Evolutionary conservation across 1,140 invertebrate genomes (phyloP).

Genomic region (Calephelis nemesis): DNA sequence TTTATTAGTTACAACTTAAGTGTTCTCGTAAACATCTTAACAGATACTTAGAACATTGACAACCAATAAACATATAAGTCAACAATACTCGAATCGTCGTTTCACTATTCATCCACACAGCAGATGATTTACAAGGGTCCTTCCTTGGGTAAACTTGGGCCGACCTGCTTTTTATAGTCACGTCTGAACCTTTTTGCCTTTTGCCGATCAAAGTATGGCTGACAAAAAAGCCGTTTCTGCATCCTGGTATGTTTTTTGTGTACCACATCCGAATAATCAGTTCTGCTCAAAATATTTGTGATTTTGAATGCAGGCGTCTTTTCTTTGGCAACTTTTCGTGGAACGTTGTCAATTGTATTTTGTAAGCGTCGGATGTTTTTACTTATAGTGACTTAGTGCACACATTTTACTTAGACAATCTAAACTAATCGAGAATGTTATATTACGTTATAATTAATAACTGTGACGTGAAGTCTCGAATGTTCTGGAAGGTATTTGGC

Average conservation of each 20-base stretch:
- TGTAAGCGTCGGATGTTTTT: slow-evolving; percentile 11
- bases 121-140: slow-evolving; percentile 78
- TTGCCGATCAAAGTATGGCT: slow-evolving; percentile 63
- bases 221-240: slow-evolving; percentile 71
- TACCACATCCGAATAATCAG: slow-evolving; percentile 78
- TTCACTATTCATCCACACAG: slow-evolving; percentile 64
- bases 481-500: slow-evolving; percentile 75
- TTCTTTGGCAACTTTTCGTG: slow-evolving; percentile 63
- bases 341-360: slow-evolving; percentile 44
- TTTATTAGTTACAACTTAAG: slow-evolving; percentile 43
- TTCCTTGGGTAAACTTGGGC: slow-evolving; percentile 74
- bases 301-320: slow-evolving; percentile 60
- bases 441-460: background rate
- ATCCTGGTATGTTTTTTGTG: slow-evolving; percentile 73
- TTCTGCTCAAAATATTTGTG: slow-evolving; percentile 78
- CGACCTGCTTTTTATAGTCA: slow-evolving; percentile 75
- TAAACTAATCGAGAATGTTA: background rate
- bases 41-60: slow-evolving; percentile 67
- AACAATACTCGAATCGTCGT: slow-evolving; percentile 64
- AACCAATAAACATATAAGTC: slow-evolving; percentile 71
- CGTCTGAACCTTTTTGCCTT: slow-evolving; percentile 66
- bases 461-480: slow-evolving; percentile 22
- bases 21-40: slow-evolving; percentile 62
- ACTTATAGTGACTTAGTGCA: background rate
- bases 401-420: background rate